Evolutionary conservation across 2,113 vertebrate genomes (phyloP).

Genomic region (Cheilinus undulatus): DNA sequence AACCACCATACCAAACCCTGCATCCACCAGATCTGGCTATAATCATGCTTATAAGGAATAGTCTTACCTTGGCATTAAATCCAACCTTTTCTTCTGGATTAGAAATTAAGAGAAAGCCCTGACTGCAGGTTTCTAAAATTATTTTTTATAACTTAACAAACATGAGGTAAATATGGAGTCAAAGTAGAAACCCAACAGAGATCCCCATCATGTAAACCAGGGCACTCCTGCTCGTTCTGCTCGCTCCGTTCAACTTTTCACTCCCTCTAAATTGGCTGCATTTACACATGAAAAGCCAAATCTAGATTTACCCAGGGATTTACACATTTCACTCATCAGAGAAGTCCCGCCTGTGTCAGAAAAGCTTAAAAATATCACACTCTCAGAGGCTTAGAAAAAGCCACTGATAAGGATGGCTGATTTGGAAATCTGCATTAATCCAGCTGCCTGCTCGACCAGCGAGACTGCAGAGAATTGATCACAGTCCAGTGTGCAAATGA

Average conservation of each 20-base stretch:
- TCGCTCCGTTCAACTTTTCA: slow-evolving; percentile 7
- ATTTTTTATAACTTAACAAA: no score
- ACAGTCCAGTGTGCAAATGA: slow-evolving; percentile 36
- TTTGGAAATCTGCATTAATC: slow-evolving; percentile 3
- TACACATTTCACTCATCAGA: neutral
- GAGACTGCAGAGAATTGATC: slow-evolving; percentile 45
- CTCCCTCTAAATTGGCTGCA: neutral
- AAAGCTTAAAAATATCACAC: neutral
- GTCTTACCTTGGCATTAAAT: no score
- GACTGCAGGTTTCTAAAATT: no score
- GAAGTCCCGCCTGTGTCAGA: slow-evolving; percentile 2
- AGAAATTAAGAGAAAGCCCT: no score
- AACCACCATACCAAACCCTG: no score
- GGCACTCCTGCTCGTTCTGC: no score
- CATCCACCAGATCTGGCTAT: no score
- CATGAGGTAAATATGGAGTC: neutral
- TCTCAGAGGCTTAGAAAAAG: neutral
- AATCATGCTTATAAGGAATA: no score
- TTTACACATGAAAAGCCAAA: neutral
- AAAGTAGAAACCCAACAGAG: slow-evolving; percentile 1
- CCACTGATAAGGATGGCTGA: neutral
- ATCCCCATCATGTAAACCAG: neutral
- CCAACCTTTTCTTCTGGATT: no score
- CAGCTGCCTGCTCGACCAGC: slow-evolving; percentile 10
- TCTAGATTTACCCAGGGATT: neutral